Conservation (phyloP, 2,888 invertebrate species). For the Caprella mutica region DNA sequence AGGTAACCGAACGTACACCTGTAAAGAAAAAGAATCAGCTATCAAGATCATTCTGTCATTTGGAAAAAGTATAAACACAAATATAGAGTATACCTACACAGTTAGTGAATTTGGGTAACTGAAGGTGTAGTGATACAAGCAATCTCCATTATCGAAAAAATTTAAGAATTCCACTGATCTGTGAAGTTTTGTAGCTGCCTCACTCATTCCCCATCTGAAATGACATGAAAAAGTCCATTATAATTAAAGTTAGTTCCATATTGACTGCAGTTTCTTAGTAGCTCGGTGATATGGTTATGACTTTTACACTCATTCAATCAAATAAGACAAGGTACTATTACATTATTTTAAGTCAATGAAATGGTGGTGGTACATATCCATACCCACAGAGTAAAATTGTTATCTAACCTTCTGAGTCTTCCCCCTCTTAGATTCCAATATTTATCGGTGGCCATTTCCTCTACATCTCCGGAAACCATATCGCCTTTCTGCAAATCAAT, state of each 20-base stretch:
- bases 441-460: conserved; percentile 37
- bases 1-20: conserved; percentile 10
- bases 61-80: not conserved
- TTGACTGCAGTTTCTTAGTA: not conserved
- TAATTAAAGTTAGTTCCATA: not conserved
- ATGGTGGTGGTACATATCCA: conserved; percentile 3
- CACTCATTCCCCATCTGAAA: conserved; percentile 23
- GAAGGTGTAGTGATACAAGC: conserved; percentile 10
- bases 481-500: no score
- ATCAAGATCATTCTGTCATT: not conserved
- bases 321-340: not conserved
- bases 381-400: conserved; percentile 3
- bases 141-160: conserved; percentile 12
- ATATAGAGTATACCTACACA: conserved; percentile 7
- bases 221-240: no score
- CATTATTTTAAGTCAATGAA: not conserved
- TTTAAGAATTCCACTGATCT: conserved; percentile 7
- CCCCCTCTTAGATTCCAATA: conserved; percentile 21
- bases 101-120: conserved; percentile 12
- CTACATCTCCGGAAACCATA: no score
- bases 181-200: conserved; percentile 13
- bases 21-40: not conserved
- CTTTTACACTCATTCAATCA: not conserved
- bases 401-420: conserved; percentile 16
- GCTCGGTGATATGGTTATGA: not conserved